Evolutionary conservation across 2,113 vertebrate genomes (phyloP).

Genomic region (Gorsachius goisagi): DNA sequence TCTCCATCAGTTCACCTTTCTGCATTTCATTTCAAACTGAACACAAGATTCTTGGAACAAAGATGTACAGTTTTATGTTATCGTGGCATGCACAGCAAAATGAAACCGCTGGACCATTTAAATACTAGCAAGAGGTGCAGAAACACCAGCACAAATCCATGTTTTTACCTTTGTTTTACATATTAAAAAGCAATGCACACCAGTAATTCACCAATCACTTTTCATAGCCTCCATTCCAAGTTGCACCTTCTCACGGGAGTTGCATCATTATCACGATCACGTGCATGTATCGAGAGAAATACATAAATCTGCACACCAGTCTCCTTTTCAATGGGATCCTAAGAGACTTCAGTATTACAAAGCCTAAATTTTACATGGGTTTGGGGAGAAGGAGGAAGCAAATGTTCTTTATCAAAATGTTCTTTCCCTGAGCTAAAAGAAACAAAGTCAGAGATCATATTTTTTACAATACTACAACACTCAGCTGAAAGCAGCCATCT

Average conservation of each 20-base stretch:
- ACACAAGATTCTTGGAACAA: background rate
- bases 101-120: background rate
- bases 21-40: background rate
- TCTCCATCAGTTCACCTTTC: background rate
- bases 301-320: background rate
- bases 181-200: background rate
- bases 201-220: background rate
- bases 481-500: conserved; percentile 36
- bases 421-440: background rate
- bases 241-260: background rate
- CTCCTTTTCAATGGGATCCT: background rate
- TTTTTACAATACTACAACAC: background rate
- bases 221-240: background rate
- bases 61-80: background rate
- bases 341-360: background rate
- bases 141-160: background rate
- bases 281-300: background rate
- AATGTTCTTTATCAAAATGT: background rate
- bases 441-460: background rate
- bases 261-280: background rate
- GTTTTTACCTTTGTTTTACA: background rate
- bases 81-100: background rate
- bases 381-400: background rate
- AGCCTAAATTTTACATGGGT: conserved; percentile 2
- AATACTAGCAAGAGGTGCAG: background rate